Conservation (phyloP, 2,797 vertebrate species). For the Diglossa cyanea region DNA sequence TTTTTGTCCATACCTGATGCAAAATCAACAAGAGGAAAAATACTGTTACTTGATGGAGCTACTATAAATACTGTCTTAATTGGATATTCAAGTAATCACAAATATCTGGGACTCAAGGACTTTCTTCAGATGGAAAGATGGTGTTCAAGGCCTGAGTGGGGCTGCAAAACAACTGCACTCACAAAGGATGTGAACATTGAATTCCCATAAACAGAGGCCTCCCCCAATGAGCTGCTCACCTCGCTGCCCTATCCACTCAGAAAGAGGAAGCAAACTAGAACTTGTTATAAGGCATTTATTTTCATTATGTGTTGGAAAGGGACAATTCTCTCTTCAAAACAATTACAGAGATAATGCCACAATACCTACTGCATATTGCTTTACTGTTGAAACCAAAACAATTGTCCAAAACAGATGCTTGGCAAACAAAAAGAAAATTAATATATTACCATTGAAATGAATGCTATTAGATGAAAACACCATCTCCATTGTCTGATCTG, state of each 20-base stretch:
- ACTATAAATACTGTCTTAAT: neutral
- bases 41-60: neutral
- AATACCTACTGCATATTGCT: conserved; percentile 41
- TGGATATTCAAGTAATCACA: neutral
- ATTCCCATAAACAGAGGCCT: neutral
- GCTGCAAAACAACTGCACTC: neutral
- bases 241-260: neutral
- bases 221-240: neutral
- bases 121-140: neutral
- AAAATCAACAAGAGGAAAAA: neutral
- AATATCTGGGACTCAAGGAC: neutral
- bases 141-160: neutral
- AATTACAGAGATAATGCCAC: conserved; percentile 53
- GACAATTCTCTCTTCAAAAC: conserved; percentile 34
- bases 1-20: neutral
- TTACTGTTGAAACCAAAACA: conserved; percentile 25
- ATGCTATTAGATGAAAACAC: conserved; percentile 47
- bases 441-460: neutral
- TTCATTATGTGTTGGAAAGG: conserved; percentile 49
- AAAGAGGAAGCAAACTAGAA: neutral
- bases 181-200: neutral
- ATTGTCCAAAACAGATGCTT: neutral
- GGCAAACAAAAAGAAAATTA: conserved; percentile 6
- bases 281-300: conserved; percentile 62
- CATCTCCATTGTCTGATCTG: neutral